Evolutionary conservation across 2,113 vertebrate genomes (phyloP).

Genomic region (Charadrius vociferus): DNA sequence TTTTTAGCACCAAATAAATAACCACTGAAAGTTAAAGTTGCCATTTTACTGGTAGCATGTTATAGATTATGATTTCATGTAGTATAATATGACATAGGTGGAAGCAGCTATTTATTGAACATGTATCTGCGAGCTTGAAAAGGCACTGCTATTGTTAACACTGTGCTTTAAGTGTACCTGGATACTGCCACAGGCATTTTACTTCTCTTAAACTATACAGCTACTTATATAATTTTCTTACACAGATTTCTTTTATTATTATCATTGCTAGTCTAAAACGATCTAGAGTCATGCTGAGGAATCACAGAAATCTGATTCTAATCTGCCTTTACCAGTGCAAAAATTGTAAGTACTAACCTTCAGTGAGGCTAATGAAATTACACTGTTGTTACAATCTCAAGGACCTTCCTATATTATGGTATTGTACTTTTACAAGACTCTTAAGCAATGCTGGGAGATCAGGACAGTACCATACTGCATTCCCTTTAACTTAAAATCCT

Average conservation of each 20-base stretch:
- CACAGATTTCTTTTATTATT: not conserved
- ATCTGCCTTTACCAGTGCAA: not conserved
- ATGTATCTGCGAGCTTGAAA: not conserved
- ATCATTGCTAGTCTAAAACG: not conserved
- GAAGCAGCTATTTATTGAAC: not conserved
- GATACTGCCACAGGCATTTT: not conserved
- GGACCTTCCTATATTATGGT: not conserved
- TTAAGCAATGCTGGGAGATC: not conserved
- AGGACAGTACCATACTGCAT: not conserved
- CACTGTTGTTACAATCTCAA: not conserved
- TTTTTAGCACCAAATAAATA: not conserved
- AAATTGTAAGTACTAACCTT: not conserved
- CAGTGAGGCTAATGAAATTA: not conserved
- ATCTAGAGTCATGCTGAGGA: not conserved
- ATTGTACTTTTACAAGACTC: not conserved
- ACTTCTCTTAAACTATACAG: not conserved
- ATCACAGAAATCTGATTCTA: not conserved
- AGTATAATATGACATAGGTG: rapidly evolving
- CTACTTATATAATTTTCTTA: not conserved
- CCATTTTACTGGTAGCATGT: not conserved
- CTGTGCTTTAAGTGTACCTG: not conserved
- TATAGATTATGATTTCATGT: not conserved
- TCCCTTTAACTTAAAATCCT: not conserved
- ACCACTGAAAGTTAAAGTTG: not conserved
- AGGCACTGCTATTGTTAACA: not conserved